phyloP scores from a whole-genome alignment of 2,888 invertebrate genomes.

The Cheilosia scutellata region DNA sequence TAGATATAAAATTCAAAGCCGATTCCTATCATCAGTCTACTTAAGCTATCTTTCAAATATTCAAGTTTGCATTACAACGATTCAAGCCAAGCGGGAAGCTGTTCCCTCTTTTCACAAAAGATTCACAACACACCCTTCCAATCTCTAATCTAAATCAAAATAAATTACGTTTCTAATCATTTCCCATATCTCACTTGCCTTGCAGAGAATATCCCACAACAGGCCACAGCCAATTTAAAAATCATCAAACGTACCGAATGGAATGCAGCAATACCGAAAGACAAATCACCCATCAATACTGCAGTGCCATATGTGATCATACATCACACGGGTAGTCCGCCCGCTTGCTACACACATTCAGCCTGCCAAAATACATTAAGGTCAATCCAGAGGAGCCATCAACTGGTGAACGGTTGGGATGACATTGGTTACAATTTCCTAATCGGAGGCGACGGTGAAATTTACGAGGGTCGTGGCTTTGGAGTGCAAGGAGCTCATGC shows the following conservation, averaged over 20 bases:
- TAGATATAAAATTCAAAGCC: too few relatives aligned
- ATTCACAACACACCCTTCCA: background rate
- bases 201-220: slow-evolving; percentile 3
- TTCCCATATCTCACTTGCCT: slow-evolving; percentile 8
- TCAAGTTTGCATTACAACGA: background rate
- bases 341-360: slow-evolving; percentile 85
- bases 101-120: background rate
- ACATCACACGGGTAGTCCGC: slow-evolving; percentile 87
- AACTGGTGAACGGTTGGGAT: slow-evolving; percentile 79
- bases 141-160: background rate
- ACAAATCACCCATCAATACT: slow-evolving; percentile 81
- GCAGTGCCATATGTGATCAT: slow-evolving; percentile 86
- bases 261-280: slow-evolving; percentile 33
- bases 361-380: slow-evolving; percentile 86
- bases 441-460: slow-evolving; percentile 88
- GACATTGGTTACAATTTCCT: slow-evolving; percentile 86
- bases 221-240: slow-evolving; percentile 36
- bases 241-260: slow-evolving; percentile 36
- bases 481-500: slow-evolving; percentile 87
- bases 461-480: slow-evolving; percentile 89
- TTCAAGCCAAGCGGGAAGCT: background rate
- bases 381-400: slow-evolving; percentile 87
- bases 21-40: background rate
- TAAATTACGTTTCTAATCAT: slow-evolving; percentile 26
- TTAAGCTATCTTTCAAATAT: background rate